Conservation (phyloP, 2,888 invertebrate genomes). For the Andrena hattorfiana region DNA sequence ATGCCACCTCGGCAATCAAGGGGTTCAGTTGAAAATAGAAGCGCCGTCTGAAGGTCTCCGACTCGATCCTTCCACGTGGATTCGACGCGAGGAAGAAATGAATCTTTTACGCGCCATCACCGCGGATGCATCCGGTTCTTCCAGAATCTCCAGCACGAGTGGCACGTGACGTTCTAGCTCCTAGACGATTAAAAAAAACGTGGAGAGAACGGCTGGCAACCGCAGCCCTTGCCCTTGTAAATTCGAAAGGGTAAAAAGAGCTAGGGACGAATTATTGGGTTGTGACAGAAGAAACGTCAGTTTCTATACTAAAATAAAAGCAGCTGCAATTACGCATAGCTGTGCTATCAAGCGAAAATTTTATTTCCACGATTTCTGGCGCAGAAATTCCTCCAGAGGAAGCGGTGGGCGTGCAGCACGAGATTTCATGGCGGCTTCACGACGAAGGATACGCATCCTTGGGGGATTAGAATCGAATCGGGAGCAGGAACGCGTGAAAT, state of each 20-base stretch:
- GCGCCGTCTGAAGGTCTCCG: constrained; percentile 16
- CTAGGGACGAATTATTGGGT: constrained; percentile 17
- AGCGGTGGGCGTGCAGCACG: constrained; percentile 38
- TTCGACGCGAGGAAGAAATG: constrained; percentile 66
- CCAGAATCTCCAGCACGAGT: constrained; percentile 57
- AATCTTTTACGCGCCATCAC: constrained; percentile 71
- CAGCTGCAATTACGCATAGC: not conserved
- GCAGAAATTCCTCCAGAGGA: not conserved
- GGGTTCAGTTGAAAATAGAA: constrained; percentile 48
- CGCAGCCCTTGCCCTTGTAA: constrained; percentile 11
- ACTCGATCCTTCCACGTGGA: constrained; percentile 44
- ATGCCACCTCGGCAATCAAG: constrained; percentile 26
- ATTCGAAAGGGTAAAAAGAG: constrained; percentile 42
- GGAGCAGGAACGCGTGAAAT: constrained; percentile 50
- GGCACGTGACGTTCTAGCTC: constrained; percentile 60
- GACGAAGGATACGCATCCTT: constrained; percentile 32
- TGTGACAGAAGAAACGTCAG: constrained; percentile 11
- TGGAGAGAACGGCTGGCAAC: constrained; percentile 31
- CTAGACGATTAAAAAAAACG: constrained; percentile 46
- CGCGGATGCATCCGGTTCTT: constrained; percentile 68
- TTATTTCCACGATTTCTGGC: not conserved
- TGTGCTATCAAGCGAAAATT: not conserved
- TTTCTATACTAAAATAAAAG: not conserved
- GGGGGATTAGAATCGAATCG: constrained; percentile 50
- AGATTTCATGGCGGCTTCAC: constrained; percentile 12